Conservation (phyloP, 2,797 vertebrate species). For the Oryzias dopingdopingensis region DNA sequence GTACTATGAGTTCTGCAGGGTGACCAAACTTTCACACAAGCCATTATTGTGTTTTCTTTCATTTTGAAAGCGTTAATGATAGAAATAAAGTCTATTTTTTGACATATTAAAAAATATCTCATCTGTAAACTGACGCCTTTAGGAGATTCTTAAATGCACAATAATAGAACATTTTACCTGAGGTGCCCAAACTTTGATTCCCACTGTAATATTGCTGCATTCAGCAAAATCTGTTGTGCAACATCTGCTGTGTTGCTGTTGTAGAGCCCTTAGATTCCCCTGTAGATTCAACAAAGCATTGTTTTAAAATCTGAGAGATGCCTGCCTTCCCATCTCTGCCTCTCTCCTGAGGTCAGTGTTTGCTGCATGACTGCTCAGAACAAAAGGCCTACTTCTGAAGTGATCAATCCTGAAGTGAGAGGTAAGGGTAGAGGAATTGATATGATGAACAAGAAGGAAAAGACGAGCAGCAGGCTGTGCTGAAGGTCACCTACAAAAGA, state of each 20-base stretch:
- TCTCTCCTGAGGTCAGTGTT: conserved; percentile 51
- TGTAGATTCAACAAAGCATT: conserved; percentile 37
- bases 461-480: conserved; percentile 5
- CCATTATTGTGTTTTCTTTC: no score
- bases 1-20: no score
- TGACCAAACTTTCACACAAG: no score
- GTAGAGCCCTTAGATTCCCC: conserved; percentile 19
- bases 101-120: no score
- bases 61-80: no score
- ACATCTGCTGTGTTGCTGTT: conserved; percentile 12
- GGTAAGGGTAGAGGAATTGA: conserved; percentile 28
- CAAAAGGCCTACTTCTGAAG: conserved; percentile 61
- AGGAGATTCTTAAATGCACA: no score
- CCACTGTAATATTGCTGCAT: background rate
- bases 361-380: conserved; percentile 48
- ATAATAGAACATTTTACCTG: no score
- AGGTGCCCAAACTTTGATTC: no score
- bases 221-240: conserved; percentile 11
- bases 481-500: conserved; percentile 51
- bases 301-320: conserved; percentile 50
- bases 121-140: no score
- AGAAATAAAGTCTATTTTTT: no score
- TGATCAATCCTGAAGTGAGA: conserved; percentile 67
- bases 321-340: conserved; percentile 31
- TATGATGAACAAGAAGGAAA: conserved; percentile 18